phyloP scores from a whole-genome alignment of 2,888 invertebrate genomes.

The Pyralis farinalis region DNA sequence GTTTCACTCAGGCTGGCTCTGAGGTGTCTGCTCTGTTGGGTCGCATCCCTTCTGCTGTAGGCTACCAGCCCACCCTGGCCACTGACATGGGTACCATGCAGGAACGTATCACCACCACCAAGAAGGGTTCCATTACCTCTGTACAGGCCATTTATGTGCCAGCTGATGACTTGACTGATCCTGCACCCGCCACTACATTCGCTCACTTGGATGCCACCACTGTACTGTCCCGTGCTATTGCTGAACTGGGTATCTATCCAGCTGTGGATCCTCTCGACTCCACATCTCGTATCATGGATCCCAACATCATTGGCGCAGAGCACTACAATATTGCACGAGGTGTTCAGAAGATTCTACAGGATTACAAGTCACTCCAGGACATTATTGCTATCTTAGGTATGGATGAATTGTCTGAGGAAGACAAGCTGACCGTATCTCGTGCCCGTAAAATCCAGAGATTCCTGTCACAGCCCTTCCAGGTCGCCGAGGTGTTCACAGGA shows the following conservation, averaged over 20 bases:
- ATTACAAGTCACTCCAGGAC: constrained; percentile 88
- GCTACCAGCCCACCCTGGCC: constrained; percentile 97
- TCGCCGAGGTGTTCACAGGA: constrained; percentile 95
- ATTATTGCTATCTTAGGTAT: constrained; percentile 96
- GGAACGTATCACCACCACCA: constrained; percentile 97
- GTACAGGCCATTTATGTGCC: constrained; percentile 98
- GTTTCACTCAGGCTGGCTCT: constrained; percentile 95
- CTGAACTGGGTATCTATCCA: constrained; percentile 96
- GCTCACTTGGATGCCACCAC: constrained; percentile 97
- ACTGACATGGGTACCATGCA: constrained; percentile 99
- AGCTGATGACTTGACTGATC: constrained; percentile 97
- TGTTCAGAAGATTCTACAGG: constrained; percentile 94
- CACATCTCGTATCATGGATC: constrained; percentile 96
- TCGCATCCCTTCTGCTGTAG: constrained; percentile 97
- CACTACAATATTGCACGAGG: constrained; percentile 94
- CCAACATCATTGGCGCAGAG: constrained; percentile 93
- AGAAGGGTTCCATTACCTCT: constrained; percentile 97
- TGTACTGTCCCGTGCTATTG: constrained; percentile 94
- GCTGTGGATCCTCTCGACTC: constrained; percentile 98
- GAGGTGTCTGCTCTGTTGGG: constrained; percentile 95
- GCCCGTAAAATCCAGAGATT: constrained; percentile 96
- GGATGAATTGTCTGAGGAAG: constrained; percentile 95
- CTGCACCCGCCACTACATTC: constrained; percentile 97
- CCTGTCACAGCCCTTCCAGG: constrained; percentile 94
- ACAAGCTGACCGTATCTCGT: constrained; percentile 92